Evolutionary conservation across 2,888 invertebrate genomes (phyloP), one percentile per base, ranked within the genome.

Genomic region (Galerucella calmariensis): DNA sequence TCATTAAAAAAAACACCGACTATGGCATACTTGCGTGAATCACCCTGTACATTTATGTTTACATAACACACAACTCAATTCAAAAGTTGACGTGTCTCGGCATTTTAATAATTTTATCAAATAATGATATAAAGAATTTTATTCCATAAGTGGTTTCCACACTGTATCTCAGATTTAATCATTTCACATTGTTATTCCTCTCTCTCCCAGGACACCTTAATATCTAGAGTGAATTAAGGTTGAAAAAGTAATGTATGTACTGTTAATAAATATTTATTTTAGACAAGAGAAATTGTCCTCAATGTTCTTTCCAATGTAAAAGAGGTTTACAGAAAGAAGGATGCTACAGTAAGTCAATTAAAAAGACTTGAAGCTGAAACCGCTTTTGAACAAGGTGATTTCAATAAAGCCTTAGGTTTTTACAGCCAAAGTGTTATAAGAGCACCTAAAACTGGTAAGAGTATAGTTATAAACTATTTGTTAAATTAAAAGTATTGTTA

Each of bases 341-440:
- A 92, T 81, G 91, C 90, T 0, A 86, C 89, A 24, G 88, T 92
- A 53, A 91, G 95, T 0, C 88, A 89, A 16, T 90, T 90, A 67
- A 89, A 91, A 16, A 88, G 94, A 2, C 83, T 90, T 6, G 92
- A 92, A 63, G 94, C 92, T 0, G 91, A 92, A 80, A 86, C 89
- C 68, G 89, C 89, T 0, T 87, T 92, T 70, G 86, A 90, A 67
- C 86, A 88, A 1, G 91, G 90, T 1, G 89, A 92, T 68, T 83
- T 88, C 3, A 84, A 88, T 70, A 90, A 89, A 82, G 92, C 94
- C 0, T 85, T 95, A 24, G 86, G 90, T 0, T 86, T 92, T 1
- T 92, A 92, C 74, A 93, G 92, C 85, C 93, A 94, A 84, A 93
- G 94, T 14, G 92, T 95, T 8, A 88, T 95, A 44, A 89, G 93